Conservation (phyloP, 2,888 invertebrate genomes). For the Phalangium opilio region DNA sequence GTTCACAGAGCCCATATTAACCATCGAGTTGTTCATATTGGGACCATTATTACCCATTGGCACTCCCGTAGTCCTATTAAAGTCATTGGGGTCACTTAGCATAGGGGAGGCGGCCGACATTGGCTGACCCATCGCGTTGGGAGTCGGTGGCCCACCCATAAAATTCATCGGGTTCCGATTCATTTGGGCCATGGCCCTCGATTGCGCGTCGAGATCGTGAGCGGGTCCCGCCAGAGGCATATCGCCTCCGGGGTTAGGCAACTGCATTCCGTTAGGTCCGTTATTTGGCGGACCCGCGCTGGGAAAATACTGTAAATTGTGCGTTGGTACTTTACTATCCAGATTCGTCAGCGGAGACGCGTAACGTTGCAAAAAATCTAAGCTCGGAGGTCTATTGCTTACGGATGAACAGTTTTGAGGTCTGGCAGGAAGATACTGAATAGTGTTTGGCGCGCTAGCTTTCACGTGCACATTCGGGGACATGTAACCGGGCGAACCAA, state of each 20-base stretch:
- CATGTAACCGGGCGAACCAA: constrained; percentile 36
- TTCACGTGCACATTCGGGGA: constrained; percentile 75
- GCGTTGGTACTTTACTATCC: constrained; percentile 51
- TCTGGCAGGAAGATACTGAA: constrained; percentile 89
- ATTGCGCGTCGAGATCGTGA: constrained; percentile 33
- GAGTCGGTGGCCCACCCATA: constrained; percentile 33
- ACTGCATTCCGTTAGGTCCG: not conserved
- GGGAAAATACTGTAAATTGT: constrained; percentile 58
- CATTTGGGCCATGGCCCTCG: constrained; percentile 27
- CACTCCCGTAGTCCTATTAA: not conserved
- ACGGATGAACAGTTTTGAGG: constrained; percentile 46
- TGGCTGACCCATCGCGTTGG: constrained; percentile 21
- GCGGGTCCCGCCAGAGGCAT: constrained; percentile 22
- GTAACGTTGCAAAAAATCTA: constrained; percentile 76
- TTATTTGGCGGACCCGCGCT: constrained; percentile 33
- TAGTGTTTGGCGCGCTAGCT: constrained; percentile 91
- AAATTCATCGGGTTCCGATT: constrained; percentile 20
- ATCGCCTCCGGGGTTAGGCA: constrained; percentile 8
- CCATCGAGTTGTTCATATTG: not conserved
- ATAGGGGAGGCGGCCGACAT: not conserved
- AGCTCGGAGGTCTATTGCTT: constrained; percentile 53
- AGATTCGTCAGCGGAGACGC: constrained; percentile 62
- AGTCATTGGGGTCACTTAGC: not conserved
- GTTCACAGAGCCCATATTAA: constrained; percentile 13
- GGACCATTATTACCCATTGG: not conserved